These are phyloP conservation scores for Bombus difficillimus DNA, from an alignment of 1,140 invertebrate species.

Conservation along the genomic window DNA sequence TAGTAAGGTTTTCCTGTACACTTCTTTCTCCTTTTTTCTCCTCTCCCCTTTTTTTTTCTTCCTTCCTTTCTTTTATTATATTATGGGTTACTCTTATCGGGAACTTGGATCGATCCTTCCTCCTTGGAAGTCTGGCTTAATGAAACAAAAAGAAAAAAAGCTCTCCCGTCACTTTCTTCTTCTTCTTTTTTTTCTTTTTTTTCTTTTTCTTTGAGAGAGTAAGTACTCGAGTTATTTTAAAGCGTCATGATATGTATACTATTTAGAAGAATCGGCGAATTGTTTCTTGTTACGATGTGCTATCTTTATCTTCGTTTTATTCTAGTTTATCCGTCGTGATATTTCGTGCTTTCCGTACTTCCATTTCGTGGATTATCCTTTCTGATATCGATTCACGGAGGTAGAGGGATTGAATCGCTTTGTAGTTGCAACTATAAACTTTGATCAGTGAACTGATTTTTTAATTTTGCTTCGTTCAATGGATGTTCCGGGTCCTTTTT, in stretches of 20 bases:
- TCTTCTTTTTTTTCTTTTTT: too few species aligned
- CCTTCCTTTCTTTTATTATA: not conserved
- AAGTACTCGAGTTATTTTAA: not conserved
- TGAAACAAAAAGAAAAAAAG: too few species aligned
- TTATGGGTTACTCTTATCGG: not conserved
- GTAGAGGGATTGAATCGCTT: not conserved
- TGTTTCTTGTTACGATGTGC: not conserved
- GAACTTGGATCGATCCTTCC: not conserved
- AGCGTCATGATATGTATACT: constrained; percentile 44
- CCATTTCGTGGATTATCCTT: not conserved
- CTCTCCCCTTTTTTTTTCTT: not conserved
- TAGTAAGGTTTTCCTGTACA: constrained; percentile 26
- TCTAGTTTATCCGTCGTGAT: not conserved
- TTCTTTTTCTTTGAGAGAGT: too few species aligned
- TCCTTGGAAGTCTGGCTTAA: not conserved
- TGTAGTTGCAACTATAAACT: not conserved
- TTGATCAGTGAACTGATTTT: not conserved
- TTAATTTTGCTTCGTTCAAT: not conserved
- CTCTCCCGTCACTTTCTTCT: too few species aligned
- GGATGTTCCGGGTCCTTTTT: not conserved
- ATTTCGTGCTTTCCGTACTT: not conserved
- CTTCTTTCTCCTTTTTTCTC: constrained; percentile 50
- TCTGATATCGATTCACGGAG: not conserved
- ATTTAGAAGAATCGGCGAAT: constrained; percentile 13
- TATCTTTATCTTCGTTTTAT: not conserved